These are phyloP conservation scores for Eristalis intricaria DNA, from an alignment of 2,888 invertebrate genomes.

Conservation along the genomic window DNA sequence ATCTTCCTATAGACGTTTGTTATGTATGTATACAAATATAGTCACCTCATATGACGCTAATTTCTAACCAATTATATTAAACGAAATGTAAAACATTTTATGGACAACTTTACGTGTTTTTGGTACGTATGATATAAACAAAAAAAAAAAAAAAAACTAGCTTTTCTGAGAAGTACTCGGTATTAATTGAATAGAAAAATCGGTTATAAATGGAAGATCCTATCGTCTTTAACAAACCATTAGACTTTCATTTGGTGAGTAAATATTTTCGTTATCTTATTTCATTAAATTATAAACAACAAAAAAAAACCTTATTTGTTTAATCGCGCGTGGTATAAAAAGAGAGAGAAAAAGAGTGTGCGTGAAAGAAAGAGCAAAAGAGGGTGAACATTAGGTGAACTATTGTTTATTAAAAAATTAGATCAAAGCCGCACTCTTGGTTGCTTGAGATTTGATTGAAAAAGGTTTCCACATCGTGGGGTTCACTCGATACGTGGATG, in stretches of 20 bases:
- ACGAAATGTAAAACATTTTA: conserved; percentile 30
- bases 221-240: conserved; percentile 50
- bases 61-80: conserved; percentile 37
- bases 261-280: conserved; percentile 68
- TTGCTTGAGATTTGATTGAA: conserved; percentile 60
- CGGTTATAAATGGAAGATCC: conserved; percentile 44
- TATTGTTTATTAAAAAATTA: conserved; percentile 35
- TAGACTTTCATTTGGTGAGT: conserved; percentile 71
- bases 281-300: conserved; percentile 48
- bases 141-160: conserved; percentile 38
- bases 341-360: conserved; percentile 15
- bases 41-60: conserved; percentile 54
- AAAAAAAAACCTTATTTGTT: conserved; percentile 44
- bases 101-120: conserved; percentile 67
- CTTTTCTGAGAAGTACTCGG: conserved; percentile 67
- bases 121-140: conserved; percentile 64
- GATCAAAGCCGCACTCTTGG: conserved; percentile 37
- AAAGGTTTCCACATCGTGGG: conserved; percentile 59
- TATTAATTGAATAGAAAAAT: conserved; percentile 44
- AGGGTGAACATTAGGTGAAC: conserved; percentile 39
- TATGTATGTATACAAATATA: conserved; percentile 56
- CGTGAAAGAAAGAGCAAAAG: neutral
- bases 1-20: conserved; percentile 34
- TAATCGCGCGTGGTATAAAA: conserved; percentile 43
- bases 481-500: conserved; percentile 57